Evolutionary conservation across 2,888 invertebrate species (phyloP).

Genomic region (Leuctra nigra): DNA sequence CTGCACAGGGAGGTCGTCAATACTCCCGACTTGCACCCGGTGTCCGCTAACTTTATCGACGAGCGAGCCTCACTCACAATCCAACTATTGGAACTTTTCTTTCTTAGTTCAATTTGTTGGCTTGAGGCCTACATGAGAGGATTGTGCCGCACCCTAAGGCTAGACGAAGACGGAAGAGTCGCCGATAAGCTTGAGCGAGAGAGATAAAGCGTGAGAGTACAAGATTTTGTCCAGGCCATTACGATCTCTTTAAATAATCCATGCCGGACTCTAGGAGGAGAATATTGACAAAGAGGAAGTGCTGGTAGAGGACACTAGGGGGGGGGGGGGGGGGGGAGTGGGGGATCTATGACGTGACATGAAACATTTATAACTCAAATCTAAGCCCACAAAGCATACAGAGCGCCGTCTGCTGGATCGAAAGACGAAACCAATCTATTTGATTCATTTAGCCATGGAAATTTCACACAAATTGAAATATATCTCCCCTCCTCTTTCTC

Average conservation of each 20-base stretch:
- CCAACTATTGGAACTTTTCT: constrained; percentile 25
- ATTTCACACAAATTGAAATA: too few relatives aligned
- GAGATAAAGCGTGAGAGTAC: constrained; percentile 22
- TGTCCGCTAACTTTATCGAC: constrained; percentile 26
- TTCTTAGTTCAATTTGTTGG: constrained; percentile 24
- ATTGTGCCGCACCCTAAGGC: constrained; percentile 17
- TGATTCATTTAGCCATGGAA: too few relatives aligned
- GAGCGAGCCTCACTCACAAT: constrained; percentile 24
- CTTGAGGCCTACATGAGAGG: constrained; percentile 21
- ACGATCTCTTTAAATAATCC: constrained; percentile 30
- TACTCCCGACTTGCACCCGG: constrained; percentile 22
- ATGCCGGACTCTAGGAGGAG: constrained; percentile 21
- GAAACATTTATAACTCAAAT: constrained; percentile 26
- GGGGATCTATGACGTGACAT: constrained; percentile 27
- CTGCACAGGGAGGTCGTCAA: constrained; percentile 22
- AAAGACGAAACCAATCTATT: too few relatives aligned
- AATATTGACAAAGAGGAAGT: constrained; percentile 26
- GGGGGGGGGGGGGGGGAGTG: constrained; percentile 31
- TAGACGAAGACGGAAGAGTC: not conserved
- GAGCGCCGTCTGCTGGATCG: too few relatives aligned
- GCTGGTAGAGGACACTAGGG: constrained; percentile 6
- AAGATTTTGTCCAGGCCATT: constrained; percentile 29
- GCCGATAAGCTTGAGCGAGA: constrained; percentile 18
- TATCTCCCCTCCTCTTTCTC: too few relatives aligned
- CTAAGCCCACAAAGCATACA: too few relatives aligned